These are phyloP conservation scores for Caenorhabditis uteleia DNA, from an alignment of 2,888 invertebrate genomes.

Conservation along the genomic window DNA sequence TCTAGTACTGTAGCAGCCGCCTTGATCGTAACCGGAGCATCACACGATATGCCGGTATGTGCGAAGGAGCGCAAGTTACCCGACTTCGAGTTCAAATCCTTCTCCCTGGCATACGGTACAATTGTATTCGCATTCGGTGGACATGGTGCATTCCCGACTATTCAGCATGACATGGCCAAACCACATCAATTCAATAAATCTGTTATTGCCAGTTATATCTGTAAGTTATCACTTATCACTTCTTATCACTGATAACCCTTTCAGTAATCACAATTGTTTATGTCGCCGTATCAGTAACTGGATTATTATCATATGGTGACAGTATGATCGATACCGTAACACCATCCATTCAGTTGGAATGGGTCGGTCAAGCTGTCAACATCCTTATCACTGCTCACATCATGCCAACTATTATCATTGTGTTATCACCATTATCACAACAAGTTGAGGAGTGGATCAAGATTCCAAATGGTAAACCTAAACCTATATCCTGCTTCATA, in stretches of 20 bases:
- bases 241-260: too few relatives aligned
- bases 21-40: constrained; percentile 28
- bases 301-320: constrained; percentile 48
- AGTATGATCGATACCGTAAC: constrained; percentile 47
- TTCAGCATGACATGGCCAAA: constrained; percentile 87
- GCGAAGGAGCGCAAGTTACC: constrained; percentile 22
- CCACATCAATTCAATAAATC: constrained; percentile 47
- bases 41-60: constrained; percentile 26
- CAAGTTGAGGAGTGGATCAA: constrained; percentile 48
- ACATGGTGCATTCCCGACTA: constrained; percentile 81
- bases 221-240: constrained; percentile 14
- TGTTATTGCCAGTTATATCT: constrained; percentile 37
- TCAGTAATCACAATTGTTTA: constrained; percentile 48
- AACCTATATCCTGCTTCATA: neutral
- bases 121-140: constrained; percentile 71
- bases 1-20: constrained; percentile 35
- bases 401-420: constrained; percentile 45
- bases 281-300: constrained; percentile 41
- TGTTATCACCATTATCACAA: constrained; percentile 46
- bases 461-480: constrained; percentile 42
- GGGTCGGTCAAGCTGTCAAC: constrained; percentile 49
- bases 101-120: constrained; percentile 78
- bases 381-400: constrained; percentile 51
- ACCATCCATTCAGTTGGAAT: constrained; percentile 46
- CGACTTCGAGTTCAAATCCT: constrained; percentile 76